Evolutionary conservation across 2,888 invertebrate species (phyloP), one percentile per base, ranked within the genome.

Genomic region (Boloria selene): DNA sequence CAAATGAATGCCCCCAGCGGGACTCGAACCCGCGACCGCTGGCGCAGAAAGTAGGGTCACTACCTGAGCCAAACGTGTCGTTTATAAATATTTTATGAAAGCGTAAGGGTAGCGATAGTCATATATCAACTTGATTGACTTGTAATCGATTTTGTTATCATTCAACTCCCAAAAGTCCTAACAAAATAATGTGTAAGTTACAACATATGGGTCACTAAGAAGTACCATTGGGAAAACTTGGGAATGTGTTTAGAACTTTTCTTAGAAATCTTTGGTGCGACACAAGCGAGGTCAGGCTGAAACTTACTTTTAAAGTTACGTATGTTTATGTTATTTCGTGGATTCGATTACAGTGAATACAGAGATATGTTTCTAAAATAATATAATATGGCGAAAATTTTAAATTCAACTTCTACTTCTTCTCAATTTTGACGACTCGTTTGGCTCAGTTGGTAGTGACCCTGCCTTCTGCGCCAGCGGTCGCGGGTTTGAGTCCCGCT

Each of bases 131-230:
- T 31, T 31, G 16, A 59, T 31, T 16, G 6, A 31, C 45, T n/a
- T 22, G 13, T 59, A 26, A 49, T 59, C 58, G 58, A 42, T 60
- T 50, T 50, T 50, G 13, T 3, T n/a, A n/a, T 45, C 5, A 13
- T 51, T 18, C 18, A 3, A 56, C 13, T 56, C 45, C 13, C 44
- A 17, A 10, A 52, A 42, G 51, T 58, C 18, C 58, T 64, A 59
- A 52, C 38, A 52, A 52, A 64, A 52, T 54, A 52, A 50, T 22
- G 7, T 7, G n/a, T 52, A 58, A 56, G 26, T 58, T 63, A 47
- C 55, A 58, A 14, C 10, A 14, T 44, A 56, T 55, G 22, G 44
- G 16, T 49, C 26, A 38, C 31, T 42, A 49, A 59, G 44, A 47
- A 49, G 26, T 59, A 38, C 49, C 17, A 59, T 47, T 16, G 31